Base-by-base conservation (phyloP, 2,797 vertebrate species). In the Eupleurogrammus muticus region DNA sequence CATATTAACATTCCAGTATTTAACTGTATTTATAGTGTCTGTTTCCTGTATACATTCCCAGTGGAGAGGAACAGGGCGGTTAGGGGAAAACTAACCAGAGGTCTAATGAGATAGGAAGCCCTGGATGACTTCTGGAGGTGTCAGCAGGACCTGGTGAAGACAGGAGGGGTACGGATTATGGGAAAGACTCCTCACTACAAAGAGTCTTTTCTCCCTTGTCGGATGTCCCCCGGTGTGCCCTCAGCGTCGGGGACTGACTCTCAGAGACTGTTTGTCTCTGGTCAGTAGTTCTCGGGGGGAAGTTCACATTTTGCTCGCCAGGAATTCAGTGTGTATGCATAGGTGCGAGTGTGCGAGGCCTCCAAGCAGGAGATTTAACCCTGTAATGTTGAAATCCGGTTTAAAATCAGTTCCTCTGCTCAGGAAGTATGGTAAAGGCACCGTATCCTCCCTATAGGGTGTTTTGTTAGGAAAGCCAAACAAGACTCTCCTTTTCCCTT, bases 31-130 rank as follows among this genome's bases (percentile, higher is more conserved):
- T 90, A 89, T 82, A 89, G 79, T 50, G 55, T 64, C 70, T 74
- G 66, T 83, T 92, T 93, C 90, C 91, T 92, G 90, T 85, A 63
- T 84, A 83, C 49, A 70, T 86, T 86, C 82, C 79, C 68, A 47
- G 65, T 51, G 54, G 61, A 80, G 64, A 79, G 57, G 74, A 74
- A 77, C 57, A 3, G 54, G 48, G 52, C 77, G 69, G 83, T 69
- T 69, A 68, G 44, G 20, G 17, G 28, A 70, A 64, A 81, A 60
- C 13, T 46, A 59, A 40, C 40, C 36, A 16, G 36, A 64, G 24
- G 38, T 38, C 53, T 72, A 80, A 81, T 80, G 67, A 56, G 65
- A 82, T 49, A 34, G 50, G 68, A 66, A 60, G 53, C 7, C 1
- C 24, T n/a, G 71, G 76, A 64, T 66, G 87, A 79, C 63, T 87